Conservation (phyloP, 2,797 vertebrate species). For the Neomorphus geoffroyi region DNA sequence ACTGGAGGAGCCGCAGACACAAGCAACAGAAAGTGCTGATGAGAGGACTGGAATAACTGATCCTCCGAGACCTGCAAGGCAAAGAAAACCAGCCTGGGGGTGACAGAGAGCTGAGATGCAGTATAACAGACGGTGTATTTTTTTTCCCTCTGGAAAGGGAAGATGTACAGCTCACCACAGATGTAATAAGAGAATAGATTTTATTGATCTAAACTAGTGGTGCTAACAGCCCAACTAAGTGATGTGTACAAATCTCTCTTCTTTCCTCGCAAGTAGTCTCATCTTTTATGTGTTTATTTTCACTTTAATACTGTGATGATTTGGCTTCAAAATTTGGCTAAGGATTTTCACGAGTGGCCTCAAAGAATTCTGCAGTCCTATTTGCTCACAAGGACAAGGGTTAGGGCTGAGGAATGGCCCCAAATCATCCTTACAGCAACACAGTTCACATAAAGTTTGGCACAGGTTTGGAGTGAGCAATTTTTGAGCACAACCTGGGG, state of each 20-base stretch:
- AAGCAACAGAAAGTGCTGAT: background rate
- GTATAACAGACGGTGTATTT: background rate
- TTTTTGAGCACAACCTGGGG: background rate
- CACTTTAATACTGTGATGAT: background rate
- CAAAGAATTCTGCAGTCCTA: background rate
- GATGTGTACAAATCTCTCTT: constrained; percentile 46
- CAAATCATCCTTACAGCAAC: background rate
- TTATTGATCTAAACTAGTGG: constrained; percentile 49
- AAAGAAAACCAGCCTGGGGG: background rate
- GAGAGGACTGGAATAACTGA: background rate
- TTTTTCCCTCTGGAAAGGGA: constrained; percentile 9
- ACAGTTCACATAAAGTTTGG: background rate
- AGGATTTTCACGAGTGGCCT: background rate
- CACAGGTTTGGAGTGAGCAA: background rate
- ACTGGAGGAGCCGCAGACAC: background rate
- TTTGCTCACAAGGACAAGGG: background rate
- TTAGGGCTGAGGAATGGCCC: background rate
- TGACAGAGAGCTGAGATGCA: background rate
- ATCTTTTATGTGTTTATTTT: constrained; percentile 40
- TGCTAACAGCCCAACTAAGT: constrained; percentile 44
- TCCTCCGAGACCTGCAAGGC: background rate
- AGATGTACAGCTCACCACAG: constrained; percentile 6
- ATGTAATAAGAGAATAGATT: constrained; percentile 56
- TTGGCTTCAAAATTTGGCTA: background rate
- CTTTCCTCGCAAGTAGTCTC: background rate